Base-by-base conservation (phyloP, 64 coral and sea anemone genomes). In the Dendronephthya gigantea region DNA sequence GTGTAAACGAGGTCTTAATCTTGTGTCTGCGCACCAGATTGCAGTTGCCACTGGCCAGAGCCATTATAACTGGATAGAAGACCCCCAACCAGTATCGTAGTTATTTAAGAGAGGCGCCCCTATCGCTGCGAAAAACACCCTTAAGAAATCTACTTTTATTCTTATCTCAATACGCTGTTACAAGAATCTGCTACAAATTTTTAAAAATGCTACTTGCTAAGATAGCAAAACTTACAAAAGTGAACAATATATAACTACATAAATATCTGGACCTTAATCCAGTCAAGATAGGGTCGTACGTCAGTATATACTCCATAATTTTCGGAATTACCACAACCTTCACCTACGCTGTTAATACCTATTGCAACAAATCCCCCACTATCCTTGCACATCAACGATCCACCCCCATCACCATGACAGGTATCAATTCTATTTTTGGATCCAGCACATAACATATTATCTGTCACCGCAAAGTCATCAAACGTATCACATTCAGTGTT, bases 381-480 rank as follows among this genome's bases (percentile, higher is more conserved):
- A 65, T 43, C 52, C 48, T 89, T 82, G 58, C 93, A 94, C 90
- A 91, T 91, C 12, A 94, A 86, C 6, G 93, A 85, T 48, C 90
- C 68, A 55, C 93, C 93, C 0, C 86, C 87, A 86, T 91, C 93
- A 33, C 93, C 89, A 65, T 86, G 88, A 86, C 93, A 94, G 27
- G 52, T 86, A 66, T 90, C 89, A 19, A 83, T 35, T 68, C 58
- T 75, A 9, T 40, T 83, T 40, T 86, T 22, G 28, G 23, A 83
- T n/a, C 90, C 90, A 19, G 93, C 93, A 84, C 93, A 94, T 49
- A 94, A 74, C 87, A 94, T 88, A 14, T 68, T 62, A 31, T 83
- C 40, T 59, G 52, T 88, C 22, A 94, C 93, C 62, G 83, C 83
- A 43, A 83, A 84, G 14, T 45, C 59, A 52, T 85, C 66, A 14